These are phyloP conservation scores for Leptinotarsa juncta DNA, from an alignment of 2,888 invertebrate species.

Conservation along the genomic window DNA sequence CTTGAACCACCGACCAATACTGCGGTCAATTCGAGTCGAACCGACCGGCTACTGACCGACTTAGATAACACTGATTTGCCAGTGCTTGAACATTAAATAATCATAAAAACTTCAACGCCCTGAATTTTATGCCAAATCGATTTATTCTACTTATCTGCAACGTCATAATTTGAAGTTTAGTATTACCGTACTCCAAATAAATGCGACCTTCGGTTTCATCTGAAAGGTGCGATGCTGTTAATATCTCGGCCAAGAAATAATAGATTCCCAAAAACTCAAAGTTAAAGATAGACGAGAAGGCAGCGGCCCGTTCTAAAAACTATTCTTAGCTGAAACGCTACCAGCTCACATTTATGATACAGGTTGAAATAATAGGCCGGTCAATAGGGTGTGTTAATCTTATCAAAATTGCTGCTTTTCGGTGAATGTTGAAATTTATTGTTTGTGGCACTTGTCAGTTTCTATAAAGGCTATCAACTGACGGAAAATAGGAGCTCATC, in stretches of 20 bases:
- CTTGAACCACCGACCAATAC: no score
- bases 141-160: background rate
- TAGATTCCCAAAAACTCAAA: slow-evolving; percentile 44
- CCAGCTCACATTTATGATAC: slow-evolving; percentile 18
- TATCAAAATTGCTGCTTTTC: background rate
- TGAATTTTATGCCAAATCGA: background rate
- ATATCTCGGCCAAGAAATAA: slow-evolving; percentile 36
- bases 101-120: background rate
- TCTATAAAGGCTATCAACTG: no score
- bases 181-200: slow-evolving; percentile 9
- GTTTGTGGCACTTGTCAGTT: no score
- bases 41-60: no score
- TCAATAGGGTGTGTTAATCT: background rate
- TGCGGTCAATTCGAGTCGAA: no score
- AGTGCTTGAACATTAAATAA: background rate
- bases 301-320: slow-evolving; percentile 50
- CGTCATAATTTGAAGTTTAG: background rate
- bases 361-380: slow-evolving; percentile 15
- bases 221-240: slow-evolving; percentile 21
- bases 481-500: no score
- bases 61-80: no score
- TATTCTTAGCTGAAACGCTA: slow-evolving; percentile 47
- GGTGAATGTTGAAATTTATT: background rate
- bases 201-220: slow-evolving; percentile 12
- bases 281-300: slow-evolving; percentile 52